Evolutionary conservation across 2,113 vertebrate species (phyloP).

Genomic region (Fulica atra): DNA sequence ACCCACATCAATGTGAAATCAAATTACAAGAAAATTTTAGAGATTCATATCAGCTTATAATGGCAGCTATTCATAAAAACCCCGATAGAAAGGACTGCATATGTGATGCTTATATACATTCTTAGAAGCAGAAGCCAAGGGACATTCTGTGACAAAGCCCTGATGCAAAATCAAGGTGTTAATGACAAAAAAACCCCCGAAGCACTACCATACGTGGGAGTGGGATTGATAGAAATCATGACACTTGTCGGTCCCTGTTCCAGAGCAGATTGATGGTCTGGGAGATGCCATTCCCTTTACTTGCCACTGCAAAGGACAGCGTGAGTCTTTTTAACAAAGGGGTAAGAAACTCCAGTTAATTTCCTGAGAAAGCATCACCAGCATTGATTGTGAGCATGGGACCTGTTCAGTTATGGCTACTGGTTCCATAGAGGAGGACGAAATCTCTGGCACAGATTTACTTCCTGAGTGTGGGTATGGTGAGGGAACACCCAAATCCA

Average conservation of each 20-base stretch:
- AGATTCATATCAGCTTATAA: not conserved
- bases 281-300: not conserved
- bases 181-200: not conserved
- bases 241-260: not conserved
- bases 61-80: not conserved
- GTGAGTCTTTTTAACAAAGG: not conserved
- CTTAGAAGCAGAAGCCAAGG: not conserved
- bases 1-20: slow-evolving; percentile 2
- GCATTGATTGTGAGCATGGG: fast-evolving
- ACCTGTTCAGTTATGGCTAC: not conserved
- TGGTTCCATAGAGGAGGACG: not conserved
- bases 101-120: not conserved
- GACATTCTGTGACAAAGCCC: not conserved
- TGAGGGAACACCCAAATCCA: not conserved
- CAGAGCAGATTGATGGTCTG: not conserved
- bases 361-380: not conserved
- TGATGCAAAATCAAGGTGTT: not conserved
- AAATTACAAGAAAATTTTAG: slow-evolving; percentile 16
- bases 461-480: fast-evolving
- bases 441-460: not conserved
- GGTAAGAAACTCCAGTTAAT: not conserved
- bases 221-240: not conserved
- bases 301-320: not conserved
- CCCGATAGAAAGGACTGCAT: not conserved
- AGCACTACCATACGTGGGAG: not conserved